Base-by-base conservation (phyloP, 1,140 invertebrate species). In the Diachasma alloeum region DNA sequence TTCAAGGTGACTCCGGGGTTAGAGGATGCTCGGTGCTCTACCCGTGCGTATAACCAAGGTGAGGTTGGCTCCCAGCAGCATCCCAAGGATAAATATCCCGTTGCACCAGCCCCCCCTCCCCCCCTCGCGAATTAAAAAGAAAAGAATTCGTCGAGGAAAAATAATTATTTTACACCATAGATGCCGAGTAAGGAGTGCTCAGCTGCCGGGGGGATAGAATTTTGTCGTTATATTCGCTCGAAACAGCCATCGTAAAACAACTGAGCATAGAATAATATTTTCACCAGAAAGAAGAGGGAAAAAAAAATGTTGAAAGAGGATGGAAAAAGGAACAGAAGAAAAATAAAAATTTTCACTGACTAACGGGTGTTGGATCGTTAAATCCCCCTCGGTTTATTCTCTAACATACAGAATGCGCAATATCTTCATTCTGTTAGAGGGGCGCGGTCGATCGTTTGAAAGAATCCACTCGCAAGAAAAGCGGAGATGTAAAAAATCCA, bases 1-100 rank as follows among this genome's bases (percentile, higher is more conserved):
- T 82, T 84, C 81, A 81, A 84, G 82, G 81, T 81, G 74, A 83
- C 78, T 84, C 80, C 77, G 77, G 79, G 84, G 59, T 63, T 63
- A 31, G 59, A 26, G 59, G 24, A 63, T 83, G 81, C 79, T 74
- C 77, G 48, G 78, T 79, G 77, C 79, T 81, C 83, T 80, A 81
- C 78, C 24, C 24, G 48, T 9, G 48, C 2, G 31, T 31, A 31
- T 31, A 19, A 59, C 19, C 15, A 59, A 63, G 59, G 19, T 63
- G 10, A 63, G 59, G 59, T 26, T 26, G 8, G 59, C 8, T 19
- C 9, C 9, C 59, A 26, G n/a, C 24, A 26, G 24, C 59, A 26
- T 24, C 19, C 48, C n/a, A 63, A 24, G 24, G 59, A 63, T 63
- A 63, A 63, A 63, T 63, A 63, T 63, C 15, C 59, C 59, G 59